Evolutionary conservation across 2,113 vertebrate species (phyloP).

Genomic region (Stercorarius parasiticus): DNA sequence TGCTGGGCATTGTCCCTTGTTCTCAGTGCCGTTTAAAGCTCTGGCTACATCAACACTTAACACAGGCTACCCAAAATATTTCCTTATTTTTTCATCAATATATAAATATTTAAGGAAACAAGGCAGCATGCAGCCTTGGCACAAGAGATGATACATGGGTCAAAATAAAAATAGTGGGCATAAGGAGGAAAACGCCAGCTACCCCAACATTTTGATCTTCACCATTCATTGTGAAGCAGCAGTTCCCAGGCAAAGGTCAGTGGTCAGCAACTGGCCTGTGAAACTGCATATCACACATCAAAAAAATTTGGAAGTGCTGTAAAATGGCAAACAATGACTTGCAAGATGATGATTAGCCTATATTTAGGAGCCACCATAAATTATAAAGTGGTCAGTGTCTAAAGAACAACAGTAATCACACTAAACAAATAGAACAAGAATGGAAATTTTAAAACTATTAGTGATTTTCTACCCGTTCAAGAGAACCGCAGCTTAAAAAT

Average conservation of each 20-base stretch:
- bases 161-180: not conserved
- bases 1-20: not conserved
- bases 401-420: not conserved
- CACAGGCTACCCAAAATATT: not conserved
- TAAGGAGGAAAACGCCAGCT: not conserved
- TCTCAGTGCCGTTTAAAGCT: not conserved
- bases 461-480: not conserved
- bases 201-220: not conserved
- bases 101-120: not conserved
- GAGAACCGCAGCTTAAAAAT: not conserved
- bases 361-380: not conserved
- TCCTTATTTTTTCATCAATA: not conserved
- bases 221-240: not conserved
- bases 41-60: not conserved
- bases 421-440: not conserved
- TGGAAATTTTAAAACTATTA: not conserved
- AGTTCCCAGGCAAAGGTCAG: not conserved
- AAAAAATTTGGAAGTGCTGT: not conserved
- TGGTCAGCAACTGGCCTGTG: not conserved
- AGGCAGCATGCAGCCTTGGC: not conserved
- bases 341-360: not conserved
- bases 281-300: not conserved
- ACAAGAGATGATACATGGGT: not conserved
- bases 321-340: not conserved
- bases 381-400: not conserved